A percentile compares a stretch with the other conserved stretches of the same genome.
Evolutionary conservation across 1,140 invertebrate species (phyloP).

Genomic region (Aphis craccivora): DNA sequence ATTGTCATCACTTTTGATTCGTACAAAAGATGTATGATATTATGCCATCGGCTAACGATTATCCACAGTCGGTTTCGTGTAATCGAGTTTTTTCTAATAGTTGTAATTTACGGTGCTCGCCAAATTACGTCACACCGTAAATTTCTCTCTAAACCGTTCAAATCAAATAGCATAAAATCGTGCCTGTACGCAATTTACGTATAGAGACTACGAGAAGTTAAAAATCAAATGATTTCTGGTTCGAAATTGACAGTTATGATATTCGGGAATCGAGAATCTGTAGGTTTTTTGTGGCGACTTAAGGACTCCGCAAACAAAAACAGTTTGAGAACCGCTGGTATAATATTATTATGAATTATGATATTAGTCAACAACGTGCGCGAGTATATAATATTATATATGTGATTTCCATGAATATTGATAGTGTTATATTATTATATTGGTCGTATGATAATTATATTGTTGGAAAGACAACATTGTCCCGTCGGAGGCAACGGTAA

Average conservation of each 20-base stretch:
- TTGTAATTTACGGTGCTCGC: not conserved
- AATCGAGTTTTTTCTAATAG: not conserved
- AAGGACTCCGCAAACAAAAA: not conserved
- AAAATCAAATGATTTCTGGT: not conserved
- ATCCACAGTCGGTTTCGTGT: not conserved
- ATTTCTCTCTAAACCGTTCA: not conserved
- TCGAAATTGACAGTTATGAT: not conserved
- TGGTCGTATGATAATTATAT: not conserved
- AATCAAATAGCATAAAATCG: not conserved
- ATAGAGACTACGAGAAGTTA: not conserved
- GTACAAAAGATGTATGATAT: no score
- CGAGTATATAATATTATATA: not conserved
- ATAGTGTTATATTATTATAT: not conserved
- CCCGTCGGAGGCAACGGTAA: not conserved
- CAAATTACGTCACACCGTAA: not conserved
- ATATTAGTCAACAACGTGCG: not conserved
- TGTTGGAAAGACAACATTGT: not conserved
- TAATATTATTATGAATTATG: not conserved
- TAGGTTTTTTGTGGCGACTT: not conserved
- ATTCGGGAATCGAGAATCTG: not conserved
- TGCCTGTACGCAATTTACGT: not conserved
- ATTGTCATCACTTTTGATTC: not conserved
- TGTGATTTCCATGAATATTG: not conserved
- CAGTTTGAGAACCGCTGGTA: not conserved
- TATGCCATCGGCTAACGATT: not conserved